Conservation (phyloP, 2,888 invertebrate genomes). For the Merodon equestris region DNA sequence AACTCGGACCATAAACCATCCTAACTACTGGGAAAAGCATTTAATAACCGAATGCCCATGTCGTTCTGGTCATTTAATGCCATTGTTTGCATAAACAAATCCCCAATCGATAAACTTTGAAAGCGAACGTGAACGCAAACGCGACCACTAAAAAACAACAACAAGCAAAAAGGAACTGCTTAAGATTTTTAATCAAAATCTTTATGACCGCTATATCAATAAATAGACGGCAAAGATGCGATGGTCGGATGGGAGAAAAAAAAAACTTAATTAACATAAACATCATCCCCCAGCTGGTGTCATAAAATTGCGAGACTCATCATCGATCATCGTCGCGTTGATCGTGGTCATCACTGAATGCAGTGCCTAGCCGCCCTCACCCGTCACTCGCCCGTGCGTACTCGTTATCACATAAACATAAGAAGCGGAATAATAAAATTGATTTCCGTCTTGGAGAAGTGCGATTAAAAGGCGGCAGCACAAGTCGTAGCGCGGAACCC, state of each 20-base stretch:
- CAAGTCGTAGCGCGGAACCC: neutral
- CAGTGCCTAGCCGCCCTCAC: constrained; percentile 20
- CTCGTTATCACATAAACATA: constrained; percentile 40
- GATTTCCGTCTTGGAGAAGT: constrained; percentile 56
- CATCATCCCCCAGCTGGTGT: constrained; percentile 49
- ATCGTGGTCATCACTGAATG: constrained; percentile 20
- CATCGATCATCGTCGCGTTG: constrained; percentile 61
- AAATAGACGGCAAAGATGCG: constrained; percentile 50
- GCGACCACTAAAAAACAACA: constrained; percentile 12
- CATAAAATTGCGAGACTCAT: constrained; percentile 58
- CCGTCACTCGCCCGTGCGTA: constrained; percentile 1
- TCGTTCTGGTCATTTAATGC: constrained; percentile 59
- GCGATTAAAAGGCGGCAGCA: constrained; percentile 28
- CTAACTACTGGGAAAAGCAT: constrained; percentile 59
- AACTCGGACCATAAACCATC: constrained; percentile 46
- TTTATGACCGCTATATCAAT: constrained; percentile 61
- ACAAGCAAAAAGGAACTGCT: constrained; percentile 40
- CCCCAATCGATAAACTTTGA: constrained; percentile 41
- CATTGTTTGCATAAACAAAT: constrained; percentile 67
- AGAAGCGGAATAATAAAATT: constrained; percentile 51
- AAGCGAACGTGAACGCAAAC: constrained; percentile 23
- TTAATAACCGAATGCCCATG: constrained; percentile 61
- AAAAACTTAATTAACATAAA: constrained; percentile 61
- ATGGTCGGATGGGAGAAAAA: constrained; percentile 8
- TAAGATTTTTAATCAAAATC: constrained; percentile 62